A percentile compares a stretch with the other conserved stretches of the same genome.
These are phyloP conservation scores for Apodemia hepburni DNA, from an alignment of 2,888 invertebrate species.

Conservation along the genomic window DNA sequence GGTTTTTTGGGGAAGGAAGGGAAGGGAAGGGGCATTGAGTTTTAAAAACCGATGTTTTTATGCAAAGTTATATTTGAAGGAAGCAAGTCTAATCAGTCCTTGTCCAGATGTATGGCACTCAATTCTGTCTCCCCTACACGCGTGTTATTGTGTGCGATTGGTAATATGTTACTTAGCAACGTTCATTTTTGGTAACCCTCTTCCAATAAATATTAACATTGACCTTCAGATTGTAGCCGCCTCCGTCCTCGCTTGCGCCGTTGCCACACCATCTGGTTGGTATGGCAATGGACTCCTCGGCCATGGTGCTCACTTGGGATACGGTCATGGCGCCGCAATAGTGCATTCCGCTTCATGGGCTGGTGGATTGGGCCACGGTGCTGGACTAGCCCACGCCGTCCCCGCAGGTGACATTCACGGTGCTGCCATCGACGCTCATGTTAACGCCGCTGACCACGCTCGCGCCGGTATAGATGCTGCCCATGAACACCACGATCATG, in stretches of 20 bases:
- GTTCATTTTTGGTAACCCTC: too few species aligned
- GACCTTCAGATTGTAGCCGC: conserved; percentile 51
- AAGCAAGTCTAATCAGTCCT: too few species aligned
- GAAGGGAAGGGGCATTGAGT: too few species aligned
- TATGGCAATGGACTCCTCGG: conserved; percentile 41
- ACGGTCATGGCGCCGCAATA: conserved; percentile 42
- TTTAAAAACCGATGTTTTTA: too few species aligned
- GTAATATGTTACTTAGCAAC: too few species aligned
- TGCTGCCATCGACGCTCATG: conserved; percentile 54
- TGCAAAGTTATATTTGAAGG: too few species aligned
- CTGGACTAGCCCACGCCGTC: conserved; percentile 36
- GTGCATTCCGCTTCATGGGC: conserved; percentile 27
- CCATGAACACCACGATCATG: conserved; percentile 68
- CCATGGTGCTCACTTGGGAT: conserved; percentile 32
- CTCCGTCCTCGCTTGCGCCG: conserved; percentile 70
- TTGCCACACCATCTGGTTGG: conserved; percentile 64
- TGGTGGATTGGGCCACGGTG: conserved; percentile 39
- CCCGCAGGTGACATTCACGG: conserved; percentile 61
- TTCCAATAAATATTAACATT: too few species aligned
- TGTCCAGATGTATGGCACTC: too few species aligned
- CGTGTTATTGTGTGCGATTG: too few species aligned
- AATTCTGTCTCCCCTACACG: too few species aligned
- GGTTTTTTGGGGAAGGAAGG: too few species aligned
- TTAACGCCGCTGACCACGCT: conserved; percentile 63
- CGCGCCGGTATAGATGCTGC: conserved; percentile 64